phyloP scores from a whole-genome alignment of 2,113 vertebrate genomes.

The Triplophysa siluroides region DNA sequence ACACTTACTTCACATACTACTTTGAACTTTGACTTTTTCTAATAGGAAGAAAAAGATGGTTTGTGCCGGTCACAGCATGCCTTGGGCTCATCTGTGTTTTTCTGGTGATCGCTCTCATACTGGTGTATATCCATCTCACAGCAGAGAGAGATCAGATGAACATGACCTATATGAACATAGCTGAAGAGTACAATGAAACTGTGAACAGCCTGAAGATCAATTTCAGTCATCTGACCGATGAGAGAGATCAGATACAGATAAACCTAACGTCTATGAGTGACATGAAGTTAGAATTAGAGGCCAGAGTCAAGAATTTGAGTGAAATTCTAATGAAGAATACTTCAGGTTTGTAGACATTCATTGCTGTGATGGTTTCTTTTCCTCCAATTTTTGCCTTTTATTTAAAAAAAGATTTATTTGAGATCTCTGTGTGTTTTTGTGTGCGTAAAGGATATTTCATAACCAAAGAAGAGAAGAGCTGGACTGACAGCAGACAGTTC shows the following conservation, averaged over 20 bases:
- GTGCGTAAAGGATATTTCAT: neutral
- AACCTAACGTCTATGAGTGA: too few relatives aligned
- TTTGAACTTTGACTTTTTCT: too few relatives aligned
- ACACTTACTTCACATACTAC: too few relatives aligned
- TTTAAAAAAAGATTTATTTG: too few relatives aligned
- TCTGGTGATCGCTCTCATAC: neutral
- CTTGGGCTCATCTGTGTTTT: neutral
- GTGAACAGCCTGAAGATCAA: neutral
- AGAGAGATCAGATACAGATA: neutral
- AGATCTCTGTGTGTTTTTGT: too few relatives aligned
- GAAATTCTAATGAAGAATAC: too few relatives aligned
- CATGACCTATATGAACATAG: neutral
- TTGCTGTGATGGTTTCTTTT: too few relatives aligned
- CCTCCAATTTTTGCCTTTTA: too few relatives aligned
- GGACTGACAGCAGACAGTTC: neutral
- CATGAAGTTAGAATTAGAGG: neutral
- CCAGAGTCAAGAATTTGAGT: too few relatives aligned
- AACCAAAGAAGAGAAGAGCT: fast-evolving
- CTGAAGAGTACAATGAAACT: neutral
- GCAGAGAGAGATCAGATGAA: neutral
- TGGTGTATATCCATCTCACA: neutral
- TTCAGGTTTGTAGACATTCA: too few relatives aligned
- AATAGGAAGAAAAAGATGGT: neutral
- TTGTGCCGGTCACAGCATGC: neutral
- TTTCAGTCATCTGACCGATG: neutral